Percentiles rank a stretch among this genome's conserved stretches.
Conservation (phyloP, 2,797 vertebrate species). For the Sorex maritimensis region DNA sequence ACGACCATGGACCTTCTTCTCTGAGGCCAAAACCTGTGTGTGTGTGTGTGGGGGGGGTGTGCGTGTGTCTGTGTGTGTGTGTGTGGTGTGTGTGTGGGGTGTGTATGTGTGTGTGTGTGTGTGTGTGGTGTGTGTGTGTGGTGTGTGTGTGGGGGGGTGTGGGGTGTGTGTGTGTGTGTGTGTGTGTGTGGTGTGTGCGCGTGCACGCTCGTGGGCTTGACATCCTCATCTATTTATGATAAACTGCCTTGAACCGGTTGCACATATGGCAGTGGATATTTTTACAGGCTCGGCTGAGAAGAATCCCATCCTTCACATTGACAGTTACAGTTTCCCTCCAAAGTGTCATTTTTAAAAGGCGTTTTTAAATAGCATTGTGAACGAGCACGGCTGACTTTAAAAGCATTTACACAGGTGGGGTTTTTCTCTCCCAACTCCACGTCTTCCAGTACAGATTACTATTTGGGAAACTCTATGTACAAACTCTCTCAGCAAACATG, state of each 20-base stretch:
- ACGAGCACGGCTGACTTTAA: conserved; percentile 58
- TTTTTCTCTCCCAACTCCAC: conserved; percentile 18
- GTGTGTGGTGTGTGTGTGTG: too few species aligned
- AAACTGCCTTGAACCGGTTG: conserved; percentile 76
- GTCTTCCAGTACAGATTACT: conserved; percentile 18
- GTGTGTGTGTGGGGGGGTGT: too few species aligned
- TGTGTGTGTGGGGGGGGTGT: background rate
- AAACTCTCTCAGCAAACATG: background rate
- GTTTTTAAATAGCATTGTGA: conserved; percentile 70
- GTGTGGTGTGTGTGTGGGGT: too few species aligned
- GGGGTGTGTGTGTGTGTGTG: too few species aligned
- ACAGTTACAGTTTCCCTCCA: conserved; percentile 71
- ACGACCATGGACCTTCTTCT: conserved; percentile 59
- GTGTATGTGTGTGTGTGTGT: too few species aligned
- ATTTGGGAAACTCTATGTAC: background rate
- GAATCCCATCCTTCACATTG: conserved; percentile 78
- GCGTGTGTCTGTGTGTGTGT: too few species aligned
- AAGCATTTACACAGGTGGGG: conserved; percentile 50
- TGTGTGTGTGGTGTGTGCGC: too few species aligned
- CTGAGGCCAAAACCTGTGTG: conserved; percentile 23
- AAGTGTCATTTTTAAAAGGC: conserved; percentile 70
- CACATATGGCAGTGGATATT: conserved; percentile 71
- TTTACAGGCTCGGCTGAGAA: conserved; percentile 74
- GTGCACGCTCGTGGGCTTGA: conserved; percentile 32
- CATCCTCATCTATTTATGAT: conserved; percentile 77